Conservation (phyloP, 2,113 vertebrate genomes). For the Anseranas semipalmata region DNA sequence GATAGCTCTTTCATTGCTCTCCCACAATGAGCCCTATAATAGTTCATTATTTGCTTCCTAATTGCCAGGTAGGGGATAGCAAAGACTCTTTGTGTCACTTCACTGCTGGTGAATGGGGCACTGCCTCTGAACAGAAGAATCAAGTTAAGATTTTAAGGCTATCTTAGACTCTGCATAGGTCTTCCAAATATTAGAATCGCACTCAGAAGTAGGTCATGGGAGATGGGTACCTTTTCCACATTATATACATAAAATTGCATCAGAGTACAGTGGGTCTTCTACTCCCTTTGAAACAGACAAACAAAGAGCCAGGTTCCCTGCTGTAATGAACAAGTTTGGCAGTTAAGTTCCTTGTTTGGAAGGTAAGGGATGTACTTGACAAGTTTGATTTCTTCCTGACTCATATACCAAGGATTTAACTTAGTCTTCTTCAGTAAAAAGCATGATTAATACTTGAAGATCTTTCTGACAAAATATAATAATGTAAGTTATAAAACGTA, state of each 20-base stretch:
- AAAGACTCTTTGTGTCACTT: neutral
- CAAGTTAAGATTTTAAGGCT: neutral
- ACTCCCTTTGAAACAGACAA: neutral
- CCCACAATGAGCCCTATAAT: neutral
- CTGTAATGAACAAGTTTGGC: neutral
- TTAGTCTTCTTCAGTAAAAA: neutral
- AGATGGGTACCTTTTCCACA: neutral
- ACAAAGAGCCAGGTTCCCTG: neutral
- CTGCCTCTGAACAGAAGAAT: neutral
- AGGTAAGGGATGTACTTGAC: neutral
- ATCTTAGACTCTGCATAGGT: neutral
- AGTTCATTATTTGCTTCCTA: neutral
- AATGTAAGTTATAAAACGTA: neutral
- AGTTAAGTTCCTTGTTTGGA: neutral
- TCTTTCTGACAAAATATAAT: neutral
- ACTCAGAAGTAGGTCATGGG: neutral
- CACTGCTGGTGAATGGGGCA: neutral
- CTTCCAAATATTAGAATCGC: neutral
- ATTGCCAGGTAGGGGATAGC: neutral
- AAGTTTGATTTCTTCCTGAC: neutral
- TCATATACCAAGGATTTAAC: neutral
- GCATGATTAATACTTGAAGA: neutral
- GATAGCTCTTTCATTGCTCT: neutral
- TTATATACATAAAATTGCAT: neutral
- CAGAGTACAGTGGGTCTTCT: neutral